Evolutionary conservation across 2,888 invertebrate species (phyloP), one percentile per base, ranked within the genome.

Genomic region (Augiades crinisus): DNA sequence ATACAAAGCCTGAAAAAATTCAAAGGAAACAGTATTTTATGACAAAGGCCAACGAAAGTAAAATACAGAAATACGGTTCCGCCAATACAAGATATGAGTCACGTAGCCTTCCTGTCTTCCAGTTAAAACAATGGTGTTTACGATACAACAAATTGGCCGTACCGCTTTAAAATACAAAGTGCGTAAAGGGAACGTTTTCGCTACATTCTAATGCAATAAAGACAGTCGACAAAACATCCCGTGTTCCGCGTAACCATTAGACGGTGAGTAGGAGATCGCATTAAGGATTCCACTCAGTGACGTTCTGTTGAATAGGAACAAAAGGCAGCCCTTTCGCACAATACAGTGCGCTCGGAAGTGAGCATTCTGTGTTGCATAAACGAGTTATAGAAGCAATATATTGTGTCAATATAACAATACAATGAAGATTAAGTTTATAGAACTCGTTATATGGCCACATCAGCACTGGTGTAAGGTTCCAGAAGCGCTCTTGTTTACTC

Each of bases 191-290:
- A 36, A 17, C 12, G 21, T 40, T 12, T 31, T 38, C 31, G 38
- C 47, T 6, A 38, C 16, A 33, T 33, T 43, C 31, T 14, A 16
- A 47, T 31, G 13, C 21, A 38, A 40, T 40, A 31, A 31, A 30
- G 19, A 13, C 13, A 5, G 37, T 27, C 8, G 16, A 33, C 10
- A 10, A 16, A 31, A 22, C 47, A 16, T 47, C 49, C 49, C 40
- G 49, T 49, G 33, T 44, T 40, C 49, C 24, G 33, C 33, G 40
- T 40, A 49, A 40, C 38, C 33, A 47, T 40, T 40, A 31, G 31
- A 40, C 27, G 12, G 31, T 16, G 38, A 27, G 27, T 37, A 27
- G 17, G 13, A 31, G 8, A 47, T 22, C 38, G 22, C 40, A 40
- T 47, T 47, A 47, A 10, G 38, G 40, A 47, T 47, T 40, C 47